Conservation (phyloP, 1,140 invertebrate genomes). For the Lepidotrigona ventralis region DNA sequence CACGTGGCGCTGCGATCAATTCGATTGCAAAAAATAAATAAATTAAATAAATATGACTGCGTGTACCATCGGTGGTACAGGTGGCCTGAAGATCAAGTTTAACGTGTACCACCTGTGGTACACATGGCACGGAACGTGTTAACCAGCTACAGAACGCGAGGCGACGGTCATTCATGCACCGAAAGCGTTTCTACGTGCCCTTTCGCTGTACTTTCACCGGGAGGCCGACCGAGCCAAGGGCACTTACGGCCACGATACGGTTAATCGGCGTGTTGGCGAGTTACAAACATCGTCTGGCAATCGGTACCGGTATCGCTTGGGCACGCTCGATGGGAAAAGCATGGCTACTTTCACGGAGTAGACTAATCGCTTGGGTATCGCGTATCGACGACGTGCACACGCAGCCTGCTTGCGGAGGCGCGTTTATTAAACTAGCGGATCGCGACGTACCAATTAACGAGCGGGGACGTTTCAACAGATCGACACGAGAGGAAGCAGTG, state of each 20-base stretch:
- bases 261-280: constrained; percentile 31
- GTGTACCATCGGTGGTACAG: too few relatives aligned
- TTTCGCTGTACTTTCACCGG: constrained; percentile 51
- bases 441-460: constrained; percentile 51
- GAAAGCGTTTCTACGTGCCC: constrained; percentile 42
- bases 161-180: constrained; percentile 38
- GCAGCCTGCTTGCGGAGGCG: neutral
- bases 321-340: constrained; percentile 27
- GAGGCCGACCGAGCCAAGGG: constrained; percentile 45
- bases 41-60: too few relatives aligned
- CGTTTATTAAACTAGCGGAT: neutral
- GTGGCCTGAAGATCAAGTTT: too few relatives aligned
- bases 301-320: constrained; percentile 25
- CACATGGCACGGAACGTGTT: too few relatives aligned
- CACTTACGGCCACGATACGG: constrained; percentile 37
- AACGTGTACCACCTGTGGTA: too few relatives aligned
- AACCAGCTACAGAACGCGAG: too few relatives aligned
- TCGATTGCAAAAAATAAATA: too few relatives aligned
- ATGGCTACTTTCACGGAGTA: neutral
- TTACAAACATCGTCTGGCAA: constrained; percentile 41
- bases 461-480: constrained; percentile 36
- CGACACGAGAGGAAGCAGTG: constrained; percentile 5
- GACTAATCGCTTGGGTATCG: constrained; percentile 44
- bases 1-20: too few relatives aligned
- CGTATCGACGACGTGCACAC: constrained; percentile 9